A percentile compares a stretch with the other conserved stretches of the same genome.
These are phyloP conservation scores for Mystacides longicornis DNA, from an alignment of 2,888 invertebrate genomes.

Conservation along the genomic window DNA sequence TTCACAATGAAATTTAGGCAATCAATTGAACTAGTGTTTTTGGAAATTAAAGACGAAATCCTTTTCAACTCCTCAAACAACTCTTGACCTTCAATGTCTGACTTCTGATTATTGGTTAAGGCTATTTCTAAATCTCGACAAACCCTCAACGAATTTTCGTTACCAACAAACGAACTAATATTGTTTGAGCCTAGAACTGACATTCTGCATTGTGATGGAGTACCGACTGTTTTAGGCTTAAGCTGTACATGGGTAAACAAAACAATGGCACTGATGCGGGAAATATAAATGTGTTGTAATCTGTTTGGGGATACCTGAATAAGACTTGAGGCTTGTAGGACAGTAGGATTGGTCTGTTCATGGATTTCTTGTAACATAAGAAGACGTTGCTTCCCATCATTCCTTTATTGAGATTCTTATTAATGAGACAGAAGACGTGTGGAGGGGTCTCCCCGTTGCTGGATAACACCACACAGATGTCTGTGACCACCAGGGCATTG, in stretches of 20 bases:
- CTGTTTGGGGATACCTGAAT: slow-evolving; percentile 46
- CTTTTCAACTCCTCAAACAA: no score
- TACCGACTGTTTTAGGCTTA: no score
- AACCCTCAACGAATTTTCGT: no score
- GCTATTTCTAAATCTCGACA: no score
- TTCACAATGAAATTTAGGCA: no score
- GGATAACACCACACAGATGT: slow-evolving; percentile 89
- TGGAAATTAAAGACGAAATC: no score
- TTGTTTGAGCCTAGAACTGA: no score
- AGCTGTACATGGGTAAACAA: slow-evolving; percentile 98
- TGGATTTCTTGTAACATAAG: slow-evolving; percentile 98
- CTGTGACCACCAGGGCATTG: slow-evolving; percentile 95
- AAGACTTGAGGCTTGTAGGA: slow-evolving; percentile 89
- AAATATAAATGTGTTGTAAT: slow-evolving; percentile 74
- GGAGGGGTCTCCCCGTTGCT: slow-evolving; percentile 94
- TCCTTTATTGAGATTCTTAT: slow-evolving; percentile 94
- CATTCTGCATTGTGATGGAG: no score
- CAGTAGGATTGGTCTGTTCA: slow-evolving; percentile 90
- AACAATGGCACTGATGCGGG: slow-evolving; percentile 93
- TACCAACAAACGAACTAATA: no score
- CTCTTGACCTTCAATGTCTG: no score
- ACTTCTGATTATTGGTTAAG: no score
- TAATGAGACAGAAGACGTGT: slow-evolving; percentile 94
- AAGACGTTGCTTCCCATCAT: slow-evolving; percentile 95
- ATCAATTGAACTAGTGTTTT: no score